Percentiles rank a stretch among this genome's conserved stretches.
Evolutionary conservation across 53 echinoderm and acorn worm genomes (phyloP).

Genomic region (Stichopus horrens): DNA sequence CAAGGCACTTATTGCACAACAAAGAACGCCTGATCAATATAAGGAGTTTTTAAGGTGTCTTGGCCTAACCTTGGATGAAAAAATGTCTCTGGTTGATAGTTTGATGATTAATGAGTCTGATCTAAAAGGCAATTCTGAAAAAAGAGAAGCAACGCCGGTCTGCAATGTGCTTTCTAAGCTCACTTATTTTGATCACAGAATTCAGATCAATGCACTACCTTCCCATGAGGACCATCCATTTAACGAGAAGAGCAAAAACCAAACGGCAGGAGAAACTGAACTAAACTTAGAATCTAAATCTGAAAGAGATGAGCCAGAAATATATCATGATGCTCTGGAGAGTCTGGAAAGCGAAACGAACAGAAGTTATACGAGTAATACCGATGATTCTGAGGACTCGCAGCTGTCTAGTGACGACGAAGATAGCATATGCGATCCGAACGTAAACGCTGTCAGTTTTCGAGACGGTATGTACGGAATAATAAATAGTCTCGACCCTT

Average conservation of each 20-base stretch:
- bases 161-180: background rate
- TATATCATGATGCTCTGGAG: background rate
- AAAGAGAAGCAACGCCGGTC: background rate
- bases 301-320: background rate
- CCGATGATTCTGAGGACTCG: too few relatives aligned
- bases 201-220: background rate
- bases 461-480: background rate
- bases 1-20: too few relatives aligned
- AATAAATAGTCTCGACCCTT: background rate
- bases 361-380: too few relatives aligned
- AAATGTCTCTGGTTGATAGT: background rate
- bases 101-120: background rate
- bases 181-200: constrained; percentile 2
- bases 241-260: too few relatives aligned
- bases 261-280: too few relatives aligned
- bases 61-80: background rate
- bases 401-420: background rate
- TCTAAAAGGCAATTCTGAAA: background rate
- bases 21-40: too few relatives aligned
- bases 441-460: background rate
- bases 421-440: background rate
- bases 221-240: background rate
- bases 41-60: background rate
- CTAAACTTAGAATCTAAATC: background rate
- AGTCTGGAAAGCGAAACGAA: background rate